A percentile compares a stretch with the other conserved stretches of the same genome.
These are phyloP conservation scores for Coturnix japonica DNA, from an alignment of 2,113 vertebrate genomes.

Conservation along the genomic window DNA sequence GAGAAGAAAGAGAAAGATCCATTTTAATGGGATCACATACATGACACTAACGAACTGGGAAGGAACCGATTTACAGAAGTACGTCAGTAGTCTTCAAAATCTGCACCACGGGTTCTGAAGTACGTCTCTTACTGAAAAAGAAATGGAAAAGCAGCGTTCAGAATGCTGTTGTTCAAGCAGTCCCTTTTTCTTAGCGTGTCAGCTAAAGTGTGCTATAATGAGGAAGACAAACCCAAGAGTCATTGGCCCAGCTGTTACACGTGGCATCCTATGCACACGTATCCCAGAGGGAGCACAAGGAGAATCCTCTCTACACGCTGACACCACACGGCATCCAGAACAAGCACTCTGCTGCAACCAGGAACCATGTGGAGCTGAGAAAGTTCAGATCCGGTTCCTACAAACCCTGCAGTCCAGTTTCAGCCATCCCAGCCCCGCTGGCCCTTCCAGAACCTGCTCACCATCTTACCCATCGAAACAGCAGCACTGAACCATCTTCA, in stretches of 20 bases:
- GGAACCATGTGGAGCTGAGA: not conserved
- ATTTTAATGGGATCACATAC: constrained; percentile 6
- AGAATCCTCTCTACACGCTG: rapidly evolving
- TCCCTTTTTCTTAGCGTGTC: not conserved
- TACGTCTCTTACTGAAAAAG: not conserved
- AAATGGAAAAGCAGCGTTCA: not conserved
- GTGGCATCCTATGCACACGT: not conserved
- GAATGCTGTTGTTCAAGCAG: not conserved
- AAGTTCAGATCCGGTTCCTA: not conserved
- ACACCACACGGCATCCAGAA: not conserved
- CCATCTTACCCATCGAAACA: not conserved
- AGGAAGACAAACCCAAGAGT: not conserved
- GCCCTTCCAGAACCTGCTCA: not conserved
- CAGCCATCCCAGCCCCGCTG: not conserved
- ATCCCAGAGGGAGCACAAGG: not conserved
- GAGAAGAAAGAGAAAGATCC: constrained; percentile 53
- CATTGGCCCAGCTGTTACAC: not conserved
- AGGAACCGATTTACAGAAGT: not conserved
- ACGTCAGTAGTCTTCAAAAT: not conserved
- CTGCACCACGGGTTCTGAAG: not conserved
- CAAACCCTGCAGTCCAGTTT: not conserved
- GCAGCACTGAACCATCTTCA: too few species aligned
- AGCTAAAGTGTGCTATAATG: rapidly evolving
- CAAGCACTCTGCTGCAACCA: not conserved
- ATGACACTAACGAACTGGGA: not conserved